These are phyloP conservation scores for Tribolium madens DNA, from an alignment of 1,140 invertebrate species.

Conservation along the genomic window DNA sequence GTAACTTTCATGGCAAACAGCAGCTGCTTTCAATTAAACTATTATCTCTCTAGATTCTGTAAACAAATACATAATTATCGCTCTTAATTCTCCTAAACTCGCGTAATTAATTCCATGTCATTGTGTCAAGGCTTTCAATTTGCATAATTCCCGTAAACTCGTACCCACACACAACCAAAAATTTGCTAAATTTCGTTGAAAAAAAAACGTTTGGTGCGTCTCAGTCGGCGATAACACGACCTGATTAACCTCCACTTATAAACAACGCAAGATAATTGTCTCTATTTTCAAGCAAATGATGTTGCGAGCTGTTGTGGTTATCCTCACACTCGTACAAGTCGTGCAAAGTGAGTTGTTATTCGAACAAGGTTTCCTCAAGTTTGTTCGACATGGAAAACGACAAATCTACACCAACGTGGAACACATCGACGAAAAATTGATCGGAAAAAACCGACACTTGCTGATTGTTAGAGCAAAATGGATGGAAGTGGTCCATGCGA, in stretches of 20 bases:
- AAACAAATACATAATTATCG: background rate
- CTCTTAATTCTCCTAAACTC: background rate
- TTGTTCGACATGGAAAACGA: background rate
- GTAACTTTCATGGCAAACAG: no score
- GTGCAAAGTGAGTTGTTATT: constrained; percentile 28
- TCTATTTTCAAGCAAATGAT: background rate
- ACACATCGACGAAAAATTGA: background rate
- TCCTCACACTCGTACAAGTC: background rate
- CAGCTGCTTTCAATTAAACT: background rate
- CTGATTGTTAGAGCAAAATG: background rate
- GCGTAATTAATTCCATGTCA: background rate
- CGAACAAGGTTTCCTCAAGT: constrained; percentile 1
- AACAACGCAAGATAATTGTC: background rate
- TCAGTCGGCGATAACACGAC: constrained; percentile 6
- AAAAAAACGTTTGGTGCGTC: background rate
- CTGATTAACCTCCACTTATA: background rate
- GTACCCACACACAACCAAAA: background rate
- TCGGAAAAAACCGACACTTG: background rate
- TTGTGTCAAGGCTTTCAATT: background rate
- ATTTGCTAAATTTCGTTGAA: background rate
- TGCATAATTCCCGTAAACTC: background rate
- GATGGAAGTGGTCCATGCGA: background rate
- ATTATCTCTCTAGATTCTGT: background rate
- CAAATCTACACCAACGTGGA: background rate
- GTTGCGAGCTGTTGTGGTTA: background rate